These are phyloP conservation scores for Holothuria scabra DNA, from an alignment of 53 echinoderm and acorn worm genomes.

Conservation along the genomic window DNA sequence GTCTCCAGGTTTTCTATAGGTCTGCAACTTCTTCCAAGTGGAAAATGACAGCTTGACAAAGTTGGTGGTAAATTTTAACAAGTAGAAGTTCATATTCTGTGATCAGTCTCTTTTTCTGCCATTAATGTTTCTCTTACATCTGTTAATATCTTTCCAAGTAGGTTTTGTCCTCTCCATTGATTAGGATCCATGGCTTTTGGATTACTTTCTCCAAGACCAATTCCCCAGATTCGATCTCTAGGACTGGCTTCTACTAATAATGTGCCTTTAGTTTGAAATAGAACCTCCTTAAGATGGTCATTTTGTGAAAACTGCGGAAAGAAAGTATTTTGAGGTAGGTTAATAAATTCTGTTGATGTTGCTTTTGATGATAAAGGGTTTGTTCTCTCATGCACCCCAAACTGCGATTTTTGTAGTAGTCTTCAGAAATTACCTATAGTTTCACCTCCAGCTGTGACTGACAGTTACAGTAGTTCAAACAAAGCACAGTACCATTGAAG, in stretches of 20 bases:
- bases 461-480: too few species aligned
- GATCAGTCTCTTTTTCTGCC: conserved; percentile 16
- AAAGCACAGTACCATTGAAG: too few species aligned
- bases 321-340: too few species aligned
- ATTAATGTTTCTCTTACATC: conserved; percentile 81
- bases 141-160: conserved; percentile 86
- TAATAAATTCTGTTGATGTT: too few species aligned
- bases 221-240: conserved; percentile 88
- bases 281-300: conserved; percentile 55
- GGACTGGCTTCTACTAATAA: conserved; percentile 92
- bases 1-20: too few species aligned
- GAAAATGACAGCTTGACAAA: too few species aligned
- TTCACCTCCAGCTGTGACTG: too few species aligned
- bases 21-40: too few species aligned
- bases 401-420: too few species aligned
- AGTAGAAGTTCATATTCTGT: not conserved
- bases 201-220: conserved; percentile 80
- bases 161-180: conserved; percentile 86
- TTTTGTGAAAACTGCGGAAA: conserved; percentile 90
- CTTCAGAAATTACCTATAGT: too few species aligned
- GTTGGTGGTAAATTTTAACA: not conserved
- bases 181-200: conserved; percentile 74
- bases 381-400: too few species aligned
- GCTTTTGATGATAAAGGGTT: too few species aligned
- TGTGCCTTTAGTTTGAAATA: conserved; percentile 75